Evolutionary conservation across 2,888 invertebrate species (phyloP).

Genomic region (Megalurothrips usitatus): DNA sequence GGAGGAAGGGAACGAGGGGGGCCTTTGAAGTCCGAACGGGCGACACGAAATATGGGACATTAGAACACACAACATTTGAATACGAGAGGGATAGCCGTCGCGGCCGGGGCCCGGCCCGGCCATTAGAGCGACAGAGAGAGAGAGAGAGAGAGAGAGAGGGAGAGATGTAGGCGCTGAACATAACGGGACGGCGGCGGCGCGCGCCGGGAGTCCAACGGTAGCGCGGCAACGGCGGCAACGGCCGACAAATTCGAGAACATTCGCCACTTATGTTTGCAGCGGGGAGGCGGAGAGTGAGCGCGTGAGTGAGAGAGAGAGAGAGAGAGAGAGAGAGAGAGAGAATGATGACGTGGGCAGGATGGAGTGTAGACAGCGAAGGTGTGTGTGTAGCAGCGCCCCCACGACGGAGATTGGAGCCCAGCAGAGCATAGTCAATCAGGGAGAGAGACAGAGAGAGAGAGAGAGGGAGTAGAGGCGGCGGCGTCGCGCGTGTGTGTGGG

Average conservation of each 20-base stretch:
- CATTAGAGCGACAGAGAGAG: neutral
- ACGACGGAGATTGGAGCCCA: too few species aligned
- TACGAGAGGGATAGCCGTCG: neutral
- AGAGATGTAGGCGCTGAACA: neutral
- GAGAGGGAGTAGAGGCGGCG: too few species aligned
- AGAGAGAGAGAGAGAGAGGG: neutral
- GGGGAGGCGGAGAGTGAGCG: neutral
- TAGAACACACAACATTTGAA: constrained; percentile 11
- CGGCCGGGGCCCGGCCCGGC: neutral
- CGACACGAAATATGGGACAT: neutral
- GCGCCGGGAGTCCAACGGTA: neutral
- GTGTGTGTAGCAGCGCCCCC: too few species aligned
- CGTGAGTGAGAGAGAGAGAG: neutral
- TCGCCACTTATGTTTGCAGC: neutral
- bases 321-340: neutral
- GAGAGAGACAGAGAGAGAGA: too few species aligned
- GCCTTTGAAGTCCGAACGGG: neutral
- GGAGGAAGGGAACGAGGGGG: neutral
- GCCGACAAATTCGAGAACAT: constrained; percentile 11
- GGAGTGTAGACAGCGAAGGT: too few species aligned
- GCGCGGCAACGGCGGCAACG: neutral
- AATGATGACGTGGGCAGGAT: too few species aligned
- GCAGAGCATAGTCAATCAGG: too few species aligned
- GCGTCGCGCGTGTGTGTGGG: too few species aligned
- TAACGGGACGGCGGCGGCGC: neutral